Base-by-base conservation (phyloP, 2,113 vertebrate species). In the Calypte anna region DNA sequence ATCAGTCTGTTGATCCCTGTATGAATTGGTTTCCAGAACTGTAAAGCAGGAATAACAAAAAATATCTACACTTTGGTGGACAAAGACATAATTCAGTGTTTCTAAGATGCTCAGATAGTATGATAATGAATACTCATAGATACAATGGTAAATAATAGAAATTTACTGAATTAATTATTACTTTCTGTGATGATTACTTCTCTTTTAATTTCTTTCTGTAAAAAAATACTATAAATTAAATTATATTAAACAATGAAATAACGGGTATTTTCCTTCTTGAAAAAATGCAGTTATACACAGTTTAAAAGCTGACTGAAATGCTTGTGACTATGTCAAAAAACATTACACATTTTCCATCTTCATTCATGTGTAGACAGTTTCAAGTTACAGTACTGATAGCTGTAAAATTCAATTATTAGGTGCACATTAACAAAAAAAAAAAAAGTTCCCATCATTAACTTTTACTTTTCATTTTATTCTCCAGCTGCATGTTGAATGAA, bases 291-390 rank as follows among this genome's bases (percentile, higher is more conserved):
- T 72, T 55, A 23, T 51, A 28, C 0, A 2, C 20, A 77, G 12
- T 68, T 90, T 63, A 63, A 72, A 90, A 79, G 5, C 11, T 31
- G 10, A 51, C 7, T 14, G 53, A 86, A 75, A 2, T 31, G 4
- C 55, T 79, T 0, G 0, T 48, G 13, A 25, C 9, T 54, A 8
- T 43, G 31, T 38, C 2, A 69, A 70, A 88, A 62, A 13, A 16
- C 4, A 27, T 22, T 78, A 67, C 5, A 61, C 16, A 24, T 17
- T 62, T 38, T 58, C 57, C 18, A 3, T 63, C 48, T 54, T 55
- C 4, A 14, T 53, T 51, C 67, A 33, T 28, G 16, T 61, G 8
- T 55, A 48, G 43, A 46, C 11, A 82, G 10, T 2, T 51, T 93
- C 27, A 76, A 12, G 15, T 75, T 78, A n/a, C 36, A 64, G 8